phyloP scores from a whole-genome alignment of 1,140 invertebrate genomes.

The Lethrus apterus region DNA sequence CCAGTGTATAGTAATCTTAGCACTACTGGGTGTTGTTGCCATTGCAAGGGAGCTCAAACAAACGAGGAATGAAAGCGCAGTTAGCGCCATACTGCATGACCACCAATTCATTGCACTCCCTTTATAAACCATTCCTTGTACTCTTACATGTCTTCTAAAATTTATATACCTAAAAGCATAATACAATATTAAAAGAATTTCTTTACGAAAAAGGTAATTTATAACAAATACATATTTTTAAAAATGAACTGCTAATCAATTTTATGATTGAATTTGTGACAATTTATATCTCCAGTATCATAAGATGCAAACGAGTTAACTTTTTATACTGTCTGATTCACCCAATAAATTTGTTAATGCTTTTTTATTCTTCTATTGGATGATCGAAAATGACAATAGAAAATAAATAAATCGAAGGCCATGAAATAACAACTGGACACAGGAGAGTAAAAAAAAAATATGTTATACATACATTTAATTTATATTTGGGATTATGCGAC shows the following conservation, averaged over 20 bases:
- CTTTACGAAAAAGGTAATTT: not conserved
- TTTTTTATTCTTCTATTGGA: no score
- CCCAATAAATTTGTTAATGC: no score
- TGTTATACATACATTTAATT: no score
- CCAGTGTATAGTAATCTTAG: conserved; percentile 40
- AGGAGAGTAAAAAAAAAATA: no score
- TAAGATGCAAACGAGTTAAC: no score
- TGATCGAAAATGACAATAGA: no score
- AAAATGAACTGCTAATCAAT: conserved; percentile 7
- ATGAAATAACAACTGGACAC: no score
- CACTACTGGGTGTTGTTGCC: conserved; percentile 30
- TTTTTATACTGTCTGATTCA: no score
- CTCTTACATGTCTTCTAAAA: conserved; percentile 12
- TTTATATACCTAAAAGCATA: not conserved
- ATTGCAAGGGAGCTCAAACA: not conserved
- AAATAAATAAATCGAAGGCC: no score
- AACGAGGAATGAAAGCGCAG: conserved; percentile 8
- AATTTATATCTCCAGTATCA: no score
- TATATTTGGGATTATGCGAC: no score
- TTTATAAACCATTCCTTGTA: not conserved
- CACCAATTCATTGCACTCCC: conserved; percentile 20
- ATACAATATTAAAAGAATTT: not conserved
- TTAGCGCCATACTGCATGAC: conserved; percentile 12
- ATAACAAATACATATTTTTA: not conserved
- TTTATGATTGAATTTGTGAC: no score